Evolutionary conservation across 2,113 vertebrate genomes (phyloP), one percentile per base, ranked within the genome.

Genomic region (Cryptotis parvus): DNA sequence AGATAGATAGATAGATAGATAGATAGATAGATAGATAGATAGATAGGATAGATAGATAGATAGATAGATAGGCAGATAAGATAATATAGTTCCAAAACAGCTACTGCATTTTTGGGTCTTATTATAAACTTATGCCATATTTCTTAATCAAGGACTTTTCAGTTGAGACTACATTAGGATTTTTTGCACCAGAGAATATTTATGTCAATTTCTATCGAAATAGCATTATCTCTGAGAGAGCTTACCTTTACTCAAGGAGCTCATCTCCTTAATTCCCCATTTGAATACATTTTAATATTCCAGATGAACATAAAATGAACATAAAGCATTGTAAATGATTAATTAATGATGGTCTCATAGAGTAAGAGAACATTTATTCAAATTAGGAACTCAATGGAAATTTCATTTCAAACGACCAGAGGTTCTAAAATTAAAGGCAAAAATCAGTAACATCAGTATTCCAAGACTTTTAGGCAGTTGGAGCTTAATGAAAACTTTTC

Each of bases 251-350:
- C 31, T 73, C 12, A 74, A 75, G n/a, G 31, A 43, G 1, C 2
- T 58, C 1, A 66, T 4, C 22, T 1, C 3, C n/a, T 45, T 80
- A 77, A 31, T 87, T 49, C 78, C 15, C 11, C 7, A 41, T 35
- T 73, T 49, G 26, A 81, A 66, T 16, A 61, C 39, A 89, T 63
- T 84, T 92, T 84, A 93, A 81, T 27, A 77, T 91, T 90, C 82
- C 65, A 81, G 73, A 61, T 43, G 39, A 49, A 73, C 43, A 83
- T 52, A 52, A 58, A 58, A 70, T 9, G 43, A 76, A 75, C 18
- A 81, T 58, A 68, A 80, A 91, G 75, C 77, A 82, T 61, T 61
- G 87, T 35, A 92, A 92, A 39, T 39, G 69, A 73, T 84, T 94
- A 89, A 66, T 41, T 66, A 65, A n/a, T 52, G 55, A n/a, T 33